These are phyloP conservation scores for Drosophila willistoni DNA, from an alignment of 1,140 invertebrate species.

Conservation along the genomic window DNA sequence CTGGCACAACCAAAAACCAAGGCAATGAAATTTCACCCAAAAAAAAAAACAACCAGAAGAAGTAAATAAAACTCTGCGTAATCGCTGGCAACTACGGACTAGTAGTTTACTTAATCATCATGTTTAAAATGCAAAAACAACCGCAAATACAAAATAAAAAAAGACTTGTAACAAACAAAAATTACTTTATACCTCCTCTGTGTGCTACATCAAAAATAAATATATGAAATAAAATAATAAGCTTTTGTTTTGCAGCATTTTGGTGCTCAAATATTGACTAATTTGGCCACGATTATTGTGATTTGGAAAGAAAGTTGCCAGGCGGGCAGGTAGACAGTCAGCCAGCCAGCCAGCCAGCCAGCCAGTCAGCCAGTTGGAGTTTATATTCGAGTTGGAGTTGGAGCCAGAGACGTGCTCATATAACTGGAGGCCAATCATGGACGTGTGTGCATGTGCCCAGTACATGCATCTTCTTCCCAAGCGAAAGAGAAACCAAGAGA, in stretches of 20 bases:
- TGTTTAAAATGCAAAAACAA: slow-evolving; percentile 69
- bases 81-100: slow-evolving; percentile 67
- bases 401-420: slow-evolving; percentile 59
- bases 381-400: background rate
- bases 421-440: slow-evolving; percentile 74
- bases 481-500: slow-evolving; percentile 8
- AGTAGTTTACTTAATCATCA: slow-evolving; percentile 73
- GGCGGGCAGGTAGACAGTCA: slow-evolving; percentile 25
- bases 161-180: slow-evolving; percentile 14
- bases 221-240: slow-evolving; percentile 74
- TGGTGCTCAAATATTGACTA: slow-evolving; percentile 79
- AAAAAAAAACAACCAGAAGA: slow-evolving; percentile 46
- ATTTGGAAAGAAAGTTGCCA: slow-evolving; percentile 74
- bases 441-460: slow-evolving; percentile 60
- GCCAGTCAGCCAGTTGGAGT: background rate
- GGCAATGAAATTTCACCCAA: slow-evolving; percentile 26
- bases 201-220: slow-evolving; percentile 56
- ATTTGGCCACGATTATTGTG: slow-evolving; percentile 80
- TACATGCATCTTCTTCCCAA: slow-evolving; percentile 70
- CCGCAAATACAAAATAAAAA: background rate
- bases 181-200: slow-evolving; percentile 72
- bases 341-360: slow-evolving; percentile 33
- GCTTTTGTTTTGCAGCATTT: slow-evolving; percentile 64
- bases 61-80: slow-evolving; percentile 63
- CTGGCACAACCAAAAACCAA: slow-evolving; percentile 32